Percentiles rank a stretch among this genome's conserved stretches.
Conservation (phyloP, 1,140 invertebrate genomes). For the Ridgeia piscesae region DNA sequence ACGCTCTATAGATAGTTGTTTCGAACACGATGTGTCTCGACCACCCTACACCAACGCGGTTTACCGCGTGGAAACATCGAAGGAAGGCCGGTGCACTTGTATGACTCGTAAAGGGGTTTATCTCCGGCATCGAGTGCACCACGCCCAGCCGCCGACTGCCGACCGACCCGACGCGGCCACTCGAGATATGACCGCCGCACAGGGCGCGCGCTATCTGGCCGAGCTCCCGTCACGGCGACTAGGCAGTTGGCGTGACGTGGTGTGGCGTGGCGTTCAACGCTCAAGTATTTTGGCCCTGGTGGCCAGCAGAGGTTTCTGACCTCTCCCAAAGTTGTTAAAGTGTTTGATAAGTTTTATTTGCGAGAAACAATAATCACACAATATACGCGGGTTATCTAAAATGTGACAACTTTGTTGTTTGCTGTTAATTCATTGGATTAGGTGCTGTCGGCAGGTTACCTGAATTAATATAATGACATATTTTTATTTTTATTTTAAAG, state of each 20-base stretch:
- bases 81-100: not conserved
- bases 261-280: not conserved
- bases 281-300: not conserved
- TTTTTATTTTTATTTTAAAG: too few species aligned
- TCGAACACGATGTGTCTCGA: too few species aligned
- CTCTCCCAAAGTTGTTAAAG: not conserved
- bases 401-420: not conserved
- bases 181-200: not conserved
- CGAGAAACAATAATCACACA: not conserved
- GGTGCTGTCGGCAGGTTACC: not conserved
- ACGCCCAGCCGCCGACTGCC: not conserved
- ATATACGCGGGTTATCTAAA: not conserved
- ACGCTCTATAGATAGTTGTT: too few species aligned
- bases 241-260: not conserved
- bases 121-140: not conserved
- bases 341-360: not conserved
- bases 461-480: not conserved
- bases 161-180: not conserved
- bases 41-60: too few species aligned
- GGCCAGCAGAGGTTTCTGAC: not conserved
- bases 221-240: not conserved
- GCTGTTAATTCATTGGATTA: not conserved
- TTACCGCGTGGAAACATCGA: not conserved
- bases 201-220: not conserved
- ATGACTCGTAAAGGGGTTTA: not conserved